These are phyloP conservation scores for Syngnathus scovelli DNA, from an alignment of 2,113 vertebrate species.

Conservation along the genomic window DNA sequence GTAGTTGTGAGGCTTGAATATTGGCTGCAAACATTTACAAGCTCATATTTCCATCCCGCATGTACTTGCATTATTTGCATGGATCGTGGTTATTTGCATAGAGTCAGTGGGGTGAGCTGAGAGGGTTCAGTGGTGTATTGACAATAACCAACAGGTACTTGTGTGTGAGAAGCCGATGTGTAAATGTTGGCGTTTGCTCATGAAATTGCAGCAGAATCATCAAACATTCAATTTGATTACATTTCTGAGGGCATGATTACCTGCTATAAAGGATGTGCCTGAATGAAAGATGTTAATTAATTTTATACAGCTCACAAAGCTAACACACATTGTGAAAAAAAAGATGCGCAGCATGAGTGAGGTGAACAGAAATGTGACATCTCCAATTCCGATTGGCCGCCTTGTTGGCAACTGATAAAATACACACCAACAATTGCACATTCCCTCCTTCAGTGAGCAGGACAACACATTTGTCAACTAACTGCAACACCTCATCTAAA, in stretches of 20 bases:
- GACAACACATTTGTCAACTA: conserved; percentile 64
- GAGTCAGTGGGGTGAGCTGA: conserved; percentile 31
- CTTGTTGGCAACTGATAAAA: conserved; percentile 7
- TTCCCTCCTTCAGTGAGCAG: conserved; percentile 34
- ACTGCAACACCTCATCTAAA: conserved; percentile 69
- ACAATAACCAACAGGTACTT: conserved; percentile 50
- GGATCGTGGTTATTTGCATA: conserved; percentile 48
- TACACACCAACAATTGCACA: neutral
- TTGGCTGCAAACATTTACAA: conserved; percentile 47
- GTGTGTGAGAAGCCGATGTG: conserved; percentile 41
- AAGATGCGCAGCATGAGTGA: conserved; percentile 7
- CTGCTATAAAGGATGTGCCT: conserved; percentile 50
- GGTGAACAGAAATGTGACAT: conserved; percentile 15
- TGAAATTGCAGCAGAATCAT: conserved; percentile 59
- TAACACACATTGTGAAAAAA: conserved; percentile 5
- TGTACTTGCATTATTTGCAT: conserved; percentile 48
- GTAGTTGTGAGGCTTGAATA: conserved; percentile 36
- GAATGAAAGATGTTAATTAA: conserved; percentile 58
- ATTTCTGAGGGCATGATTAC: conserved; percentile 49
- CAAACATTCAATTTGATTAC: conserved; percentile 63
- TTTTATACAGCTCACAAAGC: conserved; percentile 38
- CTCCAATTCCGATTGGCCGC: conserved; percentile 36
- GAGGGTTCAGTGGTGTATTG: conserved; percentile 50
- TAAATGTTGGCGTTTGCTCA: conserved; percentile 56
- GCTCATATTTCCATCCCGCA: conserved; percentile 26